phyloP scores from a whole-genome alignment of 2,888 invertebrate species.

The Margaritifera margaritifera region DNA sequence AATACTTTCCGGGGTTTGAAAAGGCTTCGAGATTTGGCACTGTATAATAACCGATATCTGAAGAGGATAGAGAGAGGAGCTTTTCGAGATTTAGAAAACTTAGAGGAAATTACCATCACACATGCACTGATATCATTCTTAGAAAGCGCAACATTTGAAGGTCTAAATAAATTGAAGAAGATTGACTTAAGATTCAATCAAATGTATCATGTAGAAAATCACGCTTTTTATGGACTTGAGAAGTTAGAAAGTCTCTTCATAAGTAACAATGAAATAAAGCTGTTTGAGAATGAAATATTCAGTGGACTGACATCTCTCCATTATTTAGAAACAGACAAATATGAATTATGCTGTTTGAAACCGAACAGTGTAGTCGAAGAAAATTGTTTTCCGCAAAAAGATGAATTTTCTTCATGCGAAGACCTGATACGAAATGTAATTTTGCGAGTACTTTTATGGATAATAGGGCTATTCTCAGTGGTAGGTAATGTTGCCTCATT shows the following conservation, averaged over 20 bases:
- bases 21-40: slow-evolving; percentile 15
- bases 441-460: slow-evolving; percentile 32
- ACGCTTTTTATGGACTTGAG: background rate
- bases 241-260: slow-evolving; percentile 15
- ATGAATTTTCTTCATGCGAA: slow-evolving; percentile 45
- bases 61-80: slow-evolving; percentile 5
- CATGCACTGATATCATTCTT: background rate
- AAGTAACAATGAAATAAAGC: slow-evolving; percentile 16
- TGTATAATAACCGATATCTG: too few species aligned
- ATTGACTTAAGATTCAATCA: too few species aligned
- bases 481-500: slow-evolving; percentile 33
- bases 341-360: slow-evolving; percentile 26
- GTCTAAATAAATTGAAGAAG: too few species aligned
- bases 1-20: slow-evolving; percentile 7
- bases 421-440: slow-evolving; percentile 38
- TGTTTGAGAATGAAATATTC: slow-evolving; percentile 25
- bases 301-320: slow-evolving; percentile 7
- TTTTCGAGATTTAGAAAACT: slow-evolving; percentile 7
- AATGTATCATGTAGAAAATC: background rate
- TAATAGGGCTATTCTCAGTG: slow-evolving; percentile 32
- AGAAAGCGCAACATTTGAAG: too few species aligned
- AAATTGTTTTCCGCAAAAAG: slow-evolving; percentile 32
- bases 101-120: slow-evolving; percentile 4
- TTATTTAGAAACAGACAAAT: slow-evolving; percentile 16
- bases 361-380: slow-evolving; percentile 13